A percentile compares a stretch with the other conserved stretches of the same genome.
Evolutionary conservation across 2,113 vertebrate species (phyloP).

Genomic region (Alectura lathami): DNA sequence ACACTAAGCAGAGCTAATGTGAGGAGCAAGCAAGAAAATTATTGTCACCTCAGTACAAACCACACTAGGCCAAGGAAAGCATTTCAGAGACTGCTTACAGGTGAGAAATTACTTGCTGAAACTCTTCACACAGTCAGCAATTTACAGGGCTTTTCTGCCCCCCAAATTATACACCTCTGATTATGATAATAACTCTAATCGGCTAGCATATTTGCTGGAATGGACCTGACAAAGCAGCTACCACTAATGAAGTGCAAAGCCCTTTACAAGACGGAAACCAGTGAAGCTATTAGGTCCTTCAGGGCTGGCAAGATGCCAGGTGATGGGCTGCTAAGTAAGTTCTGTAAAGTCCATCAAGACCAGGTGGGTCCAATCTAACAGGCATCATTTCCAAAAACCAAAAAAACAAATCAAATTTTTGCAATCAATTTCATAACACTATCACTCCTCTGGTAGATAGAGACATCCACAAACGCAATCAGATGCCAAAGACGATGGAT

Average conservation of each 20-base stretch:
- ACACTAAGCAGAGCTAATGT: not conserved
- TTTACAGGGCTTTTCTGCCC: not conserved
- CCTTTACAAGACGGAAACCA: constrained; percentile 5
- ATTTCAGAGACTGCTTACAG: not conserved
- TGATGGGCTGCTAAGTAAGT: not conserved
- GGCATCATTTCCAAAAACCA: not conserved
- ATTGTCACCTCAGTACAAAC: not conserved
- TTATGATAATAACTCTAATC: constrained; percentile 23
- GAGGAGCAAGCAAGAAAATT: not conserved
- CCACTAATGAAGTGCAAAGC: not conserved
- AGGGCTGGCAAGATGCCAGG: not conserved
- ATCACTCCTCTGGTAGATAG: not conserved
- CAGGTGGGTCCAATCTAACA: not conserved
- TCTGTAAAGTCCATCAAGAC: not conserved
- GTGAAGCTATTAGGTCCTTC: not conserved
- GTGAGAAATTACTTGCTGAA: constrained; percentile 21
- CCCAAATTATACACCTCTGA: not conserved
- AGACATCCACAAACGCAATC: not conserved
- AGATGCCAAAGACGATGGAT: not conserved
- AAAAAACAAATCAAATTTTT: not conserved
- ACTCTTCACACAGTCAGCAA: not conserved
- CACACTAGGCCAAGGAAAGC: not conserved
- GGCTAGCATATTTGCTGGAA: not conserved
- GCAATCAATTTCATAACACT: not conserved
- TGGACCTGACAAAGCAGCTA: constrained; percentile 20